Percentiles rank a stretch among this genome's conserved stretches.
Conservation (phyloP, 2,797 vertebrate genomes). For the Somateria mollissima region DNA sequence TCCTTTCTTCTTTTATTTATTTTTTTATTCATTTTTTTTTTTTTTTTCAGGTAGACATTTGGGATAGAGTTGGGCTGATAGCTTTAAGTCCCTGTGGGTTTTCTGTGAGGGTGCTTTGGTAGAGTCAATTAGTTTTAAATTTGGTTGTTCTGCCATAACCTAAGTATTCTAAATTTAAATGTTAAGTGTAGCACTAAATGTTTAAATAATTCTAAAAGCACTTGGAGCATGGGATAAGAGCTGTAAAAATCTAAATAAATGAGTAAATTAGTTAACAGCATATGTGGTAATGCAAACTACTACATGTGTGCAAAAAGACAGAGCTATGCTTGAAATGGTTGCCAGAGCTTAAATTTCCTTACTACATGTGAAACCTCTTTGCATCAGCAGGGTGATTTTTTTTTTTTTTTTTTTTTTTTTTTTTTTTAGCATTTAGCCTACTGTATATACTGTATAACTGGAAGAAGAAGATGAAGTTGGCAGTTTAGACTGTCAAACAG, state of each 20-base stretch:
- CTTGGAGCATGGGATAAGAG: constrained; percentile 68
- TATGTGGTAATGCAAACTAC: constrained; percentile 59
- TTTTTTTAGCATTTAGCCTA: constrained; percentile 22
- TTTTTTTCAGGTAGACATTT: not conserved
- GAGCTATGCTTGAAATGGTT: constrained; percentile 32
- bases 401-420: not conserved
- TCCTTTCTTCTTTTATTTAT: not conserved
- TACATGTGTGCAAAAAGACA: constrained; percentile 50
- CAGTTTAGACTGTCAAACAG: constrained; percentile 53
- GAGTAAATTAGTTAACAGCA: constrained; percentile 69
- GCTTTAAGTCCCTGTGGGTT: constrained; percentile 50
- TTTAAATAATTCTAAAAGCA: constrained; percentile 72
- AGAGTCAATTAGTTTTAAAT: constrained; percentile 64
- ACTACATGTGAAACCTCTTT: constrained; percentile 30
- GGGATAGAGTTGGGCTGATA: not conserved
- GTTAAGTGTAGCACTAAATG: constrained; percentile 64
- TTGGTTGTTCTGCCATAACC: constrained; percentile 64
- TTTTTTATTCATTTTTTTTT: too few species aligned
- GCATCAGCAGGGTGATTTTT: not conserved
- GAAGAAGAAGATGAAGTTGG: constrained; percentile 42
- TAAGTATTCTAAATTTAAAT: constrained; percentile 69
- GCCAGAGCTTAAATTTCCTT: constrained; percentile 48
- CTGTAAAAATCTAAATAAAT: constrained; percentile 70
- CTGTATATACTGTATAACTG: constrained; percentile 58
- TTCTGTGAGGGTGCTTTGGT: constrained; percentile 41